A percentile compares a stretch with the other conserved stretches of the same genome.
Evolutionary conservation across 2,888 invertebrate genomes (phyloP).

Genomic region (Diplolepis rosae): DNA sequence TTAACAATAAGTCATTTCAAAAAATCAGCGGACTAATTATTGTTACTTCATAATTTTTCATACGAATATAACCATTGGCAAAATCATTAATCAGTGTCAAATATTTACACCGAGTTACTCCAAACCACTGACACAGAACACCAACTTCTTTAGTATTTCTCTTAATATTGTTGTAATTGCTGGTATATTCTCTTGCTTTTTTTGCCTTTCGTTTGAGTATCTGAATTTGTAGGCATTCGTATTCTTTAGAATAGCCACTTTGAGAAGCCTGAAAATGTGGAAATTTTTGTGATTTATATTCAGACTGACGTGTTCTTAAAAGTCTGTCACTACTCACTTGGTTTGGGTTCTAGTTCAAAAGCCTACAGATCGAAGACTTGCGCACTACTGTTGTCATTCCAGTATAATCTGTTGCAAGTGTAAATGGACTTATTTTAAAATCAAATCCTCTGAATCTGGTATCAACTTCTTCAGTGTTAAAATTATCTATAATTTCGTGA

Average conservation of each 20-base stretch:
- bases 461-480: neutral
- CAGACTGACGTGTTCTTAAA: neutral
- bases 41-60: no score
- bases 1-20: no score
- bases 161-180: conserved; percentile 30
- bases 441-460: neutral
- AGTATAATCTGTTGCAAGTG: conserved; percentile 6
- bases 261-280: neutral
- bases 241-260: neutral
- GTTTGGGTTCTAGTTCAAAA: conserved; percentile 1
- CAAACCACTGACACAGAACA: conserved; percentile 35
- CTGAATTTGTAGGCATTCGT: conserved; percentile 31
- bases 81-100: no score
- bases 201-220: conserved; percentile 30
- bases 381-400: conserved; percentile 21
- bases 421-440: neutral
- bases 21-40: no score
- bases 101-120: no score
- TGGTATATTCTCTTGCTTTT: conserved; percentile 28
- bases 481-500: no score
- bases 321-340: conserved; percentile 31
- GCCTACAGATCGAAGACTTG: conserved; percentile 34
- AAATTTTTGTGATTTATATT: conserved; percentile 18
- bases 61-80: no score
- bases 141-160: conserved; percentile 30